Evolutionary conservation across 1,140 invertebrate genomes (phyloP), one percentile per base, ranked within the genome.

Genomic region (Sitobion miscanthi): DNA sequence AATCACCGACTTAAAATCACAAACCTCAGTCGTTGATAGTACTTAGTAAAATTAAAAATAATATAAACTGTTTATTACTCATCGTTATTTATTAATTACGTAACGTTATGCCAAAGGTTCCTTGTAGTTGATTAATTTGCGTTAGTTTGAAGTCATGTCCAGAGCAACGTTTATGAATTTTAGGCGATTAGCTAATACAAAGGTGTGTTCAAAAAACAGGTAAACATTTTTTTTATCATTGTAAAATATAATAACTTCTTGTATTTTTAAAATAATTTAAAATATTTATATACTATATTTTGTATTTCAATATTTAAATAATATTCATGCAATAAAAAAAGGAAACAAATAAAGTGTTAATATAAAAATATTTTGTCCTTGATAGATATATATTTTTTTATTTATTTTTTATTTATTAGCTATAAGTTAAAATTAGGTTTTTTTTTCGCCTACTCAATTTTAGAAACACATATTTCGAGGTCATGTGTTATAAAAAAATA

Each of bases 181-280:
- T 2, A 93, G 35, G 30, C 47, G 47, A 57, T 42, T 93, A n/a
- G 25, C 49, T 57, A 23, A 93, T n/a, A 54, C 49, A 1, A 86
- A 93, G 11, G 5, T 54, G 9, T 85, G 23, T 92, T 83, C 35
- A 49, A 93, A 93, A 93, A 52, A 57, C 77, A 93, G 77, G 91
- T 93, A 45, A 35, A 14, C 14, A 30, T 92, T 52, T 49, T 77
- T 82, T 89, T 38, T 38, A 17, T 77, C 5, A 23, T 77, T 35
- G n/a, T 2, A 77, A 8, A 52, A 52, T 35, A 8, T 35, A 7
- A 47, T 25, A 42, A 42, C 38, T 42, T 42, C 9, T 23, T 25
- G 14, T 17, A n/a, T 20, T 14, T 14, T n/a, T 87, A n/a, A 49
- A 8, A 45, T 42, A 38, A 83, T 83, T 42, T 25, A 0, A 17